Conservation (phyloP, 1,140 invertebrate genomes). For the Rhopalosiphum padi region DNA sequence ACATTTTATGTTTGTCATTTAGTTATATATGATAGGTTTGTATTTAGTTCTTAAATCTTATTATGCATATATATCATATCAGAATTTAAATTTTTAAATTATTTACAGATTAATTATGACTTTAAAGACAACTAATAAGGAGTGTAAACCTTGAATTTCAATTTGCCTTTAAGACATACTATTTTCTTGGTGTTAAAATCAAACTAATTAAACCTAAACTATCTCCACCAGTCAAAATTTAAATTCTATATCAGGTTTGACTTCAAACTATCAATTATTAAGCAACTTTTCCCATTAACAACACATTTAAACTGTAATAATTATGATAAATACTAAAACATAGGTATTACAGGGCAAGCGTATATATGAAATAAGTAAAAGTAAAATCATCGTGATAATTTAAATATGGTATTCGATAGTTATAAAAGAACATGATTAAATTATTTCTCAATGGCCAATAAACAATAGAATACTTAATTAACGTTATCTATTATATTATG, state of each 20-base stretch:
- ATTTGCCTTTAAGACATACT: slow-evolving; percentile 20
- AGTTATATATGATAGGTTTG: neutral
- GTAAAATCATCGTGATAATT: neutral
- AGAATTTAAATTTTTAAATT: neutral
- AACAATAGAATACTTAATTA: neutral
- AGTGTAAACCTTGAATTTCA: slow-evolving; percentile 24
- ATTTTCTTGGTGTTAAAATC: neutral
- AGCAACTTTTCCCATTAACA: neutral
- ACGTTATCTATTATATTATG: neutral
- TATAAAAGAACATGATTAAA: neutral
- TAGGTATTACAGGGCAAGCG: neutral
- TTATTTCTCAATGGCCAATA: neutral
- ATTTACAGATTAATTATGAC: neutral
- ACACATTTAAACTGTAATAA: neutral
- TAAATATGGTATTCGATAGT: neutral
- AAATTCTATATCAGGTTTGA: neutral
- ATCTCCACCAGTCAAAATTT: neutral
- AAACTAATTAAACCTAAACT: neutral
- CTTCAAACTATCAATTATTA: neutral
- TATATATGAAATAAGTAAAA: neutral
- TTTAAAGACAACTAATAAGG: neutral
- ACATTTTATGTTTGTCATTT: neutral
- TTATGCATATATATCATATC: neutral
- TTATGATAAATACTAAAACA: slow-evolving; percentile 17
- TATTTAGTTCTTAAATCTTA: neutral